Percentiles rank a stretch among this genome's conserved stretches.
These are phyloP conservation scores for Biston stratarius DNA, from an alignment of 2,888 invertebrate species.

Conservation along the genomic window DNA sequence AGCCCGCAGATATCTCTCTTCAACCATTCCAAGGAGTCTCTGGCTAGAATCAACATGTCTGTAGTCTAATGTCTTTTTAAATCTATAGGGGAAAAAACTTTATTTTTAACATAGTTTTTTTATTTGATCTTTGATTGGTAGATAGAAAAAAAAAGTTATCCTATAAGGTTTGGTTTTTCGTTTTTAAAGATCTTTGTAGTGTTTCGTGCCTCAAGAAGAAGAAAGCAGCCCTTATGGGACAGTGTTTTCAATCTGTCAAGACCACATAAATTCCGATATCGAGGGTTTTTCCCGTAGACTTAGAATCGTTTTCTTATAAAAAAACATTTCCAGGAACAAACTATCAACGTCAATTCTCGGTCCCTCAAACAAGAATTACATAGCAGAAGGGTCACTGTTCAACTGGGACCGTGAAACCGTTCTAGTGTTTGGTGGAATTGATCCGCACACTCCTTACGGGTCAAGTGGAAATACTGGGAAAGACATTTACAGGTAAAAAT, in stretches of 20 bases:
- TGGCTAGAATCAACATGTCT: slow-evolving; percentile 74
- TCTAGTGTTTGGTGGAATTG: slow-evolving; percentile 89
- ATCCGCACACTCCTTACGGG: slow-evolving; percentile 87
- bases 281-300: no score
- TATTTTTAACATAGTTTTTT: no score
- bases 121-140: no score
- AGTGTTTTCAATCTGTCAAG: no score
- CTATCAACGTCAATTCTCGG: slow-evolving; percentile 76
- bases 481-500: slow-evolving; percentile 81
- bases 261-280: no score
- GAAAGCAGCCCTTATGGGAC: no score
- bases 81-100: no score
- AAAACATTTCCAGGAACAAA: slow-evolving; percentile 67
- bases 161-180: no score
- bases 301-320: no score
- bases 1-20: slow-evolving; percentile 78
- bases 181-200: no score
- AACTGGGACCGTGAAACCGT: slow-evolving; percentile 87
- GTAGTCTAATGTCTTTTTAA: slow-evolving; percentile 32
- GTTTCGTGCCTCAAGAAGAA: no score
- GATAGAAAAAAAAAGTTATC: no score
- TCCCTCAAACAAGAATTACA: slow-evolving; percentile 80
- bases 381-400: slow-evolving; percentile 82
- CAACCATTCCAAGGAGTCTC: slow-evolving; percentile 75
- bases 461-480: slow-evolving; percentile 86